A percentile compares a stretch with the other conserved stretches of the same genome.
Conservation (phyloP, 2,797 vertebrate species). For the Lycodopsis pacificus region DNA sequence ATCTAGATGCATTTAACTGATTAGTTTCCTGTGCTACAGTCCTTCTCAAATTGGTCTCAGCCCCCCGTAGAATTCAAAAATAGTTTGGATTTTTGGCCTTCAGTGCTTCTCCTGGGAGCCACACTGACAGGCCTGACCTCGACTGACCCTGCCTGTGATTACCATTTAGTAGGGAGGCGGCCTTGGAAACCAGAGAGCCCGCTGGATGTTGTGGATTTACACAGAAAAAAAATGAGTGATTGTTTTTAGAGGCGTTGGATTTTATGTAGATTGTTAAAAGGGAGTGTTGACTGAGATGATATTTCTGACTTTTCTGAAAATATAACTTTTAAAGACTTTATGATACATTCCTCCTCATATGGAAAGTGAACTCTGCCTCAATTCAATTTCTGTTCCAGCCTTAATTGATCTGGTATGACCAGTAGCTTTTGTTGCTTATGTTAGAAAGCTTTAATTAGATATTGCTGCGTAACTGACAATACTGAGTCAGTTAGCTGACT, state of each 20-base stretch:
- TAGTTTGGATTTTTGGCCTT: constrained; percentile 61
- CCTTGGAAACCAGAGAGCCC: constrained; percentile 35
- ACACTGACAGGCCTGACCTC: constrained; percentile 58
- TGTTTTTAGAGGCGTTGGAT: neutral
- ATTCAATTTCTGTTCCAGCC: neutral
- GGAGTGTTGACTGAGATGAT: neutral
- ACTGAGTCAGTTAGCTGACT: neutral
- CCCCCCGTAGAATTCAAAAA: constrained; percentile 47
- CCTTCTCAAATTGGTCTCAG: constrained; percentile 60
- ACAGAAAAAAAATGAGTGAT: constrained; percentile 13
- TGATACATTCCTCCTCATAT: neutral
- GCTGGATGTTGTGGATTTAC: constrained; percentile 21
- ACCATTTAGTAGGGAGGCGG: constrained; percentile 45
- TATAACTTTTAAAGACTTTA: neutral
- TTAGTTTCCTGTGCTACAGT: constrained; percentile 71
- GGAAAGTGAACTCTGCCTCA: neutral
- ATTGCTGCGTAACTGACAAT: neutral
- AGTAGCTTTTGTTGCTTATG: neutral
- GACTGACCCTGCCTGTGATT: constrained; percentile 54
- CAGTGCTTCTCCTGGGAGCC: constrained; percentile 50
- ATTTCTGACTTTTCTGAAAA: neutral
- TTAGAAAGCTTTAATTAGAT: neutral
- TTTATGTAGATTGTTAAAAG: constrained; percentile 1
- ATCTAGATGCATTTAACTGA: constrained; percentile 61
- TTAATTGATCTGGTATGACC: neutral